These are phyloP conservation scores for Glaucopsyche alexis DNA, from an alignment of 2,888 invertebrate species.

Conservation along the genomic window DNA sequence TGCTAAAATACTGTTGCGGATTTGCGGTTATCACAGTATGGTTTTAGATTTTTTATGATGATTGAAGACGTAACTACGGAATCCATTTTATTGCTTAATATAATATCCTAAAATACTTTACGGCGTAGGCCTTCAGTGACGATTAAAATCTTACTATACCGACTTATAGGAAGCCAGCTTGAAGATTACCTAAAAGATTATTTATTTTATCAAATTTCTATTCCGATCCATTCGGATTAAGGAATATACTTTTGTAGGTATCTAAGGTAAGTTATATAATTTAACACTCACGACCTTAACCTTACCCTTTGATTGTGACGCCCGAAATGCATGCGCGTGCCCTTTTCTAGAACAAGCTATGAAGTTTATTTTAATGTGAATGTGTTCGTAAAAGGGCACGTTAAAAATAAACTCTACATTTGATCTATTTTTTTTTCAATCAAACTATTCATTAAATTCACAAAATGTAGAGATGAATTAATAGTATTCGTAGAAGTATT, in stretches of 20 bases:
- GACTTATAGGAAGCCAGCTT: background rate
- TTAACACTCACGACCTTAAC: constrained; percentile 8
- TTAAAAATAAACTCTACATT: background rate
- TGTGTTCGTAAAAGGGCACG: background rate
- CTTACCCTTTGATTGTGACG: constrained; percentile 8
- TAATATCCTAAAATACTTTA: constrained; percentile 40
- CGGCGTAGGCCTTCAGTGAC: background rate
- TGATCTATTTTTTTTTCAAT: background rate
- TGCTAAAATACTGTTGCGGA: background rate
- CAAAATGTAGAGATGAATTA: background rate
- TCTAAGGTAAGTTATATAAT: background rate
- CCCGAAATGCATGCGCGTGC: constrained; percentile 33
- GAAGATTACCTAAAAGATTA: background rate
- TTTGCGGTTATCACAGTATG: constrained; percentile 6
- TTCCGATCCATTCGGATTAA: background rate
- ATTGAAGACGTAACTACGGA: constrained; percentile 47
- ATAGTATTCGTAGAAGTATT: background rate
- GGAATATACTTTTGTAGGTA: background rate
- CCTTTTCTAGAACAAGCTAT: background rate
- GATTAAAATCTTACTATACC: background rate
- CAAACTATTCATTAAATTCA: background rate
- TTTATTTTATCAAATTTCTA: background rate
- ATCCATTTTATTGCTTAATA: constrained; percentile 54
- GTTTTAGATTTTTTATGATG: constrained; percentile 48
- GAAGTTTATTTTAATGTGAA: background rate